Evolutionary conservation across 30 jellyfish, hydroid and myxozoan genomes (phyloP).

Genomic region (Hydractinia echinata): DNA sequence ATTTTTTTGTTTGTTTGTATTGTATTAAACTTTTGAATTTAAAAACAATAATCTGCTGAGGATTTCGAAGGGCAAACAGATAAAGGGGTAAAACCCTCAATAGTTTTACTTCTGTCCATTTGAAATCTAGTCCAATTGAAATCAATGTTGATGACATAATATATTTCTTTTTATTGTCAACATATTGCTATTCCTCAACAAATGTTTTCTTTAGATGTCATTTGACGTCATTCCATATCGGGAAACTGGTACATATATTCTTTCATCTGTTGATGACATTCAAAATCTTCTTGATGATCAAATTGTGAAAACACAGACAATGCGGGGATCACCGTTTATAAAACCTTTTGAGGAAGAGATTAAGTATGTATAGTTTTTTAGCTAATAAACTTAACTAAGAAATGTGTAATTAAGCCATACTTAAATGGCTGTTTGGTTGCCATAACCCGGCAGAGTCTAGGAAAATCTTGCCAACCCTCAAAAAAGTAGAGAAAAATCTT

Average conservation of each 20-base stretch:
- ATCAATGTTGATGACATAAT: neutral
- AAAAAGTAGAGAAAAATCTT: no score
- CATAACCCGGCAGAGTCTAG: no score
- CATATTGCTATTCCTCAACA: neutral
- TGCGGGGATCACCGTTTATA: conserved; percentile 97
- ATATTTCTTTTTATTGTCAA: neutral
- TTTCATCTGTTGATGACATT: conserved; percentile 90
- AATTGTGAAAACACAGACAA: conserved; percentile 95
- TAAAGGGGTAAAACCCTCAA: no score
- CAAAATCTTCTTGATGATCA: conserved; percentile 94
- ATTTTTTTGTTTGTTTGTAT: neutral
- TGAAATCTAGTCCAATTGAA: neutral
- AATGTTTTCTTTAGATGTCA: conserved; percentile 48
- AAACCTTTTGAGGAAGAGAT: conserved; percentile 94
- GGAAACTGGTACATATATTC: conserved; percentile 92
- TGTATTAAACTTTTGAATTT: no score
- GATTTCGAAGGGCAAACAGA: no score
- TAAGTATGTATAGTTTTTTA: conserved; percentile 36
- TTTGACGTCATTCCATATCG: conserved; percentile 88
- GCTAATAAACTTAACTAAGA: no score
- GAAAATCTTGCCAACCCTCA: no score
- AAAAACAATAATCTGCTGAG: no score
- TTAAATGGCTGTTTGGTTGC: no score
- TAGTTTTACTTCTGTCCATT: no score
- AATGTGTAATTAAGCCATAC: no score